Percentiles rank a stretch among this genome's conserved stretches.
Evolutionary conservation across 2,797 vertebrate genomes (phyloP).

Genomic region (Gallinago stenura): DNA sequence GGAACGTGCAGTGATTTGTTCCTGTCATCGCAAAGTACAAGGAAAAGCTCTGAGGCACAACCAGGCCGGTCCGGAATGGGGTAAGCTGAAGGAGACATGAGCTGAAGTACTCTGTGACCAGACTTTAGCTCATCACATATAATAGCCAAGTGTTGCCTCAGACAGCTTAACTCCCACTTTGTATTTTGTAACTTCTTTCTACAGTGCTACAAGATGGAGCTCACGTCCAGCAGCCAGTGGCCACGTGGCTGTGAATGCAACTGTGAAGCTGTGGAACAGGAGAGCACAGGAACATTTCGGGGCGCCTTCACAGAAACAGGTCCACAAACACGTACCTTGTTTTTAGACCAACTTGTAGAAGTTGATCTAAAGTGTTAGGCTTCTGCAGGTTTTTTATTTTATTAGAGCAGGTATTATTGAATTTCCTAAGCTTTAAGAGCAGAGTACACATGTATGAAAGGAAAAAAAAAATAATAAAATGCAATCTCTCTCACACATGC

Average conservation of each 20-base stretch:
- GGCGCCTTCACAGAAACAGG: background rate
- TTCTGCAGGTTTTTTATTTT: background rate
- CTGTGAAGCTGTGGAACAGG: background rate
- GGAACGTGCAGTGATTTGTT: background rate
- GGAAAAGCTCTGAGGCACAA: background rate
- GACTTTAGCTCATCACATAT: background rate
- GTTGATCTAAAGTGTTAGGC: background rate
- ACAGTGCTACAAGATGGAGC: background rate
- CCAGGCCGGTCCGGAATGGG: accelerated
- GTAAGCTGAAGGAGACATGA: background rate
- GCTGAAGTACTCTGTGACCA: background rate
- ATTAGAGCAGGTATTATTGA: background rate
- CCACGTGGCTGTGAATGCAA: background rate
- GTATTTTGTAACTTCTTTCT: background rate
- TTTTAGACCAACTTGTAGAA: background rate
- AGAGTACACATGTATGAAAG: background rate
- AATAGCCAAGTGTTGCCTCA: slow-evolving; percentile 1
- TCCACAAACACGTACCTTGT: background rate
- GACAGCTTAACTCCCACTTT: background rate
- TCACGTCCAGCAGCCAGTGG: background rate
- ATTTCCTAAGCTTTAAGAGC: background rate
- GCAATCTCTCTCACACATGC: background rate
- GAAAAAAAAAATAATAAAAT: background rate
- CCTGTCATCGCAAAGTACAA: background rate
- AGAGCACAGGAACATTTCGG: background rate